phyloP scores from a whole-genome alignment of 2,113 vertebrate species.

The Petaurus breviceps region DNA sequence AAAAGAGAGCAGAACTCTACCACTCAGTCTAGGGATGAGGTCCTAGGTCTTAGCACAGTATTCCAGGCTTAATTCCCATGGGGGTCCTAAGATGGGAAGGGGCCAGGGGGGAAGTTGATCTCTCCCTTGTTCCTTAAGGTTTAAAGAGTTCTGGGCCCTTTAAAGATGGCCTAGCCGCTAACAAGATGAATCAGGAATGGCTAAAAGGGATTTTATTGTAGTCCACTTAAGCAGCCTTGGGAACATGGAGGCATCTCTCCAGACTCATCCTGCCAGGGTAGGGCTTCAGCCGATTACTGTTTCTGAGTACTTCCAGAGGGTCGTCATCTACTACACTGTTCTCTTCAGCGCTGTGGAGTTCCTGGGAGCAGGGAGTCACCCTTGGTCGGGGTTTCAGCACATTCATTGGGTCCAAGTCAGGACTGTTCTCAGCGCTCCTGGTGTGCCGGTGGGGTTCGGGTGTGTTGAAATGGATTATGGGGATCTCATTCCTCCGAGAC shows the following conservation, averaged over 20 bases:
- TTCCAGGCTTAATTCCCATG: slow-evolving; percentile 76
- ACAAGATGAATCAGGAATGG: fast-evolving
- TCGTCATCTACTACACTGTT: slow-evolving; percentile 45
- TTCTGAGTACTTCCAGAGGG: slow-evolving; percentile 61
- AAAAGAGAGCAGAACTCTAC: not conserved
- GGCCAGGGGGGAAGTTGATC: not conserved
- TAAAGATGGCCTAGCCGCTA: fast-evolving
- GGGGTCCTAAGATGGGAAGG: slow-evolving; percentile 82
- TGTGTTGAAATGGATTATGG: slow-evolving; percentile 89
- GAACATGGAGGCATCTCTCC: slow-evolving; percentile 39
- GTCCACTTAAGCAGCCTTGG: not conserved
- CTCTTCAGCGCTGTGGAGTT: slow-evolving; percentile 66
- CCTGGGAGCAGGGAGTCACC: slow-evolving; percentile 64
- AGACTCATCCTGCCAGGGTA: not conserved
- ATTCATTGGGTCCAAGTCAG: slow-evolving; percentile 50
- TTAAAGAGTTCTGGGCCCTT: fast-evolving
- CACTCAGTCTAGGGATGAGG: not conserved
- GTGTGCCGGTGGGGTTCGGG: slow-evolving; percentile 83
- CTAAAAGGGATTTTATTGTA: fast-evolving
- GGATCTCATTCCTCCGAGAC: slow-evolving; percentile 90
- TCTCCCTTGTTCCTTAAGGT: not conserved
- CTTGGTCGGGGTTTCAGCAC: slow-evolving; percentile 67
- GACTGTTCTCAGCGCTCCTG: slow-evolving; percentile 81
- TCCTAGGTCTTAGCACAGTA: not conserved
- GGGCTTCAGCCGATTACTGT: not conserved